A percentile compares a stretch with the other conserved stretches of the same genome.
Conservation (phyloP, 2,888 invertebrate species). For the Thelaira solivaga region DNA sequence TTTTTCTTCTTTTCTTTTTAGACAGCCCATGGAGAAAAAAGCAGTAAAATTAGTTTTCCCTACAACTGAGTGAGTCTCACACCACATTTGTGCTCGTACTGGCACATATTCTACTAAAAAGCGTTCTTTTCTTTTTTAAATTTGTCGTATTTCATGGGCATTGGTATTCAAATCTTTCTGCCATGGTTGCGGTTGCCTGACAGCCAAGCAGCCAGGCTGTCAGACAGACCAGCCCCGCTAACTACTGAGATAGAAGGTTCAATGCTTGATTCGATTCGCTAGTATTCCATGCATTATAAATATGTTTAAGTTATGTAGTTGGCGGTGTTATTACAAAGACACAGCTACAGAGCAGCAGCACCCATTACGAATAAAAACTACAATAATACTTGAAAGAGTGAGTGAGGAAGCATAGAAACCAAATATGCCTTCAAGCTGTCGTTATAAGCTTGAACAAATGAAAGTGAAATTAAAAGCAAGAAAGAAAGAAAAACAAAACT, state of each 20-base stretch:
- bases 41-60: too few species aligned
- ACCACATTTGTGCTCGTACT: too few species aligned
- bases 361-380: constrained; percentile 11
- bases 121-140: constrained; percentile 10
- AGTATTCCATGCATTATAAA: constrained; percentile 23
- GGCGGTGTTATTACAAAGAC: not conserved
- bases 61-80: too few species aligned
- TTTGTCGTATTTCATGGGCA: constrained; percentile 10
- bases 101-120: constrained; percentile 9
- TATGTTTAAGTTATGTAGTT: not conserved
- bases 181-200: not conserved
- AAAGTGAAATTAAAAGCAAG: constrained; percentile 57
- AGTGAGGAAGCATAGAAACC: not conserved
- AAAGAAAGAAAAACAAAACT: constrained; percentile 6
- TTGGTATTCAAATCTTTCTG: constrained; percentile 31
- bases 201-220: too few species aligned
- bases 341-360: not conserved
- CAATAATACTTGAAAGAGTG: not conserved
- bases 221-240: not conserved
- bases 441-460: constrained; percentile 44
- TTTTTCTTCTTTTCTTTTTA: too few species aligned
- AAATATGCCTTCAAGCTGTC: constrained; percentile 49
- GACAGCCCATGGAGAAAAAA: too few species aligned
- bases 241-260: not conserved
- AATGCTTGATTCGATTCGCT: constrained; percentile 16